Evolutionary conservation across 2,797 vertebrate genomes (phyloP).

Genomic region (Setipinna tenuifilis): DNA sequence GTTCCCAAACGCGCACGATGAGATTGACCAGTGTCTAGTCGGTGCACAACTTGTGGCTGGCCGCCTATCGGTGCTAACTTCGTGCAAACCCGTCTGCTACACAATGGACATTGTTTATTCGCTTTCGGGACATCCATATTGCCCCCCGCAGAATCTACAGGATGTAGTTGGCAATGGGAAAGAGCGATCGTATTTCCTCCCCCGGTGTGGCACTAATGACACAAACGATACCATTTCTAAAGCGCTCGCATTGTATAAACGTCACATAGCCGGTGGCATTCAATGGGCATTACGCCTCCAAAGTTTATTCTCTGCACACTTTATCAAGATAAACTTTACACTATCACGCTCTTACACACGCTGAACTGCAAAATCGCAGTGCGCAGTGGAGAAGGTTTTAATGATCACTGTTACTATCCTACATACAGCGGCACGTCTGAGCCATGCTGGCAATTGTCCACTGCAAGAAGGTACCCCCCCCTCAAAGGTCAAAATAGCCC

Average conservation of each 20-base stretch:
- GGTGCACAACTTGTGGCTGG: not conserved
- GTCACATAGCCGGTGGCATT: constrained; percentile 22
- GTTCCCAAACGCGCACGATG: constrained; percentile 21
- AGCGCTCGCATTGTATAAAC: constrained; percentile 23
- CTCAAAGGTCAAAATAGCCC: not conserved
- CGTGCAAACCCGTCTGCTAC: not conserved
- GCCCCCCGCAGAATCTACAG: not conserved
- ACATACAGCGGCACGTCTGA: not conserved
- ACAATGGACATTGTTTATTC: not conserved
- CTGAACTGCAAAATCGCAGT: not conserved
- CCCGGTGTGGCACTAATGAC: constrained; percentile 49
- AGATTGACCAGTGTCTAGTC: constrained; percentile 4
- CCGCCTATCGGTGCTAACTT: not conserved
- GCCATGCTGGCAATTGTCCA: not conserved
- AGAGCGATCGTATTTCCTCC: constrained; percentile 65
- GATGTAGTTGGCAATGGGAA: not conserved
- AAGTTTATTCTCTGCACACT: not conserved
- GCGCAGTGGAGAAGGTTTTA: not conserved
- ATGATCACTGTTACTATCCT: not conserved
- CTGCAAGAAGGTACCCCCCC: not conserved
- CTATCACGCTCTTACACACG: not conserved
- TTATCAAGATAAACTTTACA: not conserved
- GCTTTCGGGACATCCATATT: not conserved
- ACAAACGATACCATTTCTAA: constrained; percentile 39
- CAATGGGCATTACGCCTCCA: constrained; percentile 17